A percentile compares a stretch with the other conserved stretches of the same genome.
These are phyloP conservation scores for Adineta ricciae DNA, from an alignment of 2,888 invertebrate genomes.

Conservation along the genomic window DNA sequence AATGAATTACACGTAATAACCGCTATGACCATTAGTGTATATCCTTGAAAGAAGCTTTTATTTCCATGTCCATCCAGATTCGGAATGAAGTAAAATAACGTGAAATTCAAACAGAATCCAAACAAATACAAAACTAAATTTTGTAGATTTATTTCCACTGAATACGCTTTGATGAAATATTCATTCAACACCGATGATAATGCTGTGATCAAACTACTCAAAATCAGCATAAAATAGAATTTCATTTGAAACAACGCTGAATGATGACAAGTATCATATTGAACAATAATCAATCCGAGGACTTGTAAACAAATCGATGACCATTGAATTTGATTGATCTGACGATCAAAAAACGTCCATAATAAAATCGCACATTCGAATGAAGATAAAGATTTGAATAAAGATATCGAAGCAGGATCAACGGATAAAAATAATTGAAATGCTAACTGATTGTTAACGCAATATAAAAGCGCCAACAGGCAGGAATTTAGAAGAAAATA, in stretches of 20 bases:
- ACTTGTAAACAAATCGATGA: not conserved
- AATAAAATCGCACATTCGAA: not conserved
- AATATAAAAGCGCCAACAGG: not conserved
- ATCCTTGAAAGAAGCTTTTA: not conserved
- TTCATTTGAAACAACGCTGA: not conserved
- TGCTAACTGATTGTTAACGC: not conserved
- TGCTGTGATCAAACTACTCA: not conserved
- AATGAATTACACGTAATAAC: not conserved
- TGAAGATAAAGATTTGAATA: not conserved
- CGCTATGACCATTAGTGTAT: not conserved
- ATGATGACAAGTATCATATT: not conserved
- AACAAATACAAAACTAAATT: not conserved
- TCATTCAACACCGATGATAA: not conserved
- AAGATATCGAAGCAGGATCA: not conserved
- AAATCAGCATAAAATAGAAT: not conserved
- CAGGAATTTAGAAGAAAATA: not conserved
- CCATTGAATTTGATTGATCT: not conserved
- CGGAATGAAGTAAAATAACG: not conserved
- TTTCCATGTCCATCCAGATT: not conserved
- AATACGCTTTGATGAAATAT: not conserved
- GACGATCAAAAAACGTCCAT: not conserved
- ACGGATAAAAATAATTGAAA: not conserved
- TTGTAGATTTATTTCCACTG: not conserved
- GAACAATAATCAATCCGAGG: not conserved
- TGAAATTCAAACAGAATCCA: not conserved